Evolutionary conservation across 2,113 vertebrate species (phyloP), one percentile per base, ranked within the genome.

Genomic region (Muntiacus muntjak): DNA sequence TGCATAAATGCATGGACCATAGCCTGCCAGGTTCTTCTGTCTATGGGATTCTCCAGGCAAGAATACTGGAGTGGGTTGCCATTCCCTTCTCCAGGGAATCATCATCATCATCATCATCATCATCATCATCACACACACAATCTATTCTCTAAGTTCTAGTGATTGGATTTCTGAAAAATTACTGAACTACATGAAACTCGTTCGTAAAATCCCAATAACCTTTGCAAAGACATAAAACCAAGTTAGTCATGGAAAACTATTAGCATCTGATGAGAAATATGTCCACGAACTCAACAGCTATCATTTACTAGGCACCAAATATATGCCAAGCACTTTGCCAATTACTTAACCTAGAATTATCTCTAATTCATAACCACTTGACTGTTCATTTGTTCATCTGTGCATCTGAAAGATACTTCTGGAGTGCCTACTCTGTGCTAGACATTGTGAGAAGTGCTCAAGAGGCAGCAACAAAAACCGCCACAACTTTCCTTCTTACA

Each of bases 151-250:
- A 83, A 89, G 23, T 89, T 87, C 25, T 40, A 79, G 26, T 50
- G 26, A 60, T 8, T 36, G 33, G 21, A 62, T 74, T 89, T 88
- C 57, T 74, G 30, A 91, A 83, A 81, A 79, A 84, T 54, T 55
- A 64, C 54, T 33, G 6, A 91, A 43, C 28, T 50, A 76, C 33
- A 19, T 60, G 26, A 96, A 64, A 76, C 60, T 36, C 28, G 30
- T 89, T 76, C 30, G 0, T 74, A 74, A 64, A 95, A 89, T 83
- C 30, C 71, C 60, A 87, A 50, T 4, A 47, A 30, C 30, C 2
- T 94, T 91, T 86, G 54, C 43, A 94, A 97, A 92, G 57, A 62
- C 17, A 36, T 60, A 74, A 91, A 94, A n/a, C 57, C n/a, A 90
- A 91, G 28, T 87, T 45, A 78, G 47, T 54, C n/a, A 2, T 28